phyloP scores from a whole-genome alignment of 2,113 vertebrate genomes.

The Rhabdomys dilectus region DNA sequence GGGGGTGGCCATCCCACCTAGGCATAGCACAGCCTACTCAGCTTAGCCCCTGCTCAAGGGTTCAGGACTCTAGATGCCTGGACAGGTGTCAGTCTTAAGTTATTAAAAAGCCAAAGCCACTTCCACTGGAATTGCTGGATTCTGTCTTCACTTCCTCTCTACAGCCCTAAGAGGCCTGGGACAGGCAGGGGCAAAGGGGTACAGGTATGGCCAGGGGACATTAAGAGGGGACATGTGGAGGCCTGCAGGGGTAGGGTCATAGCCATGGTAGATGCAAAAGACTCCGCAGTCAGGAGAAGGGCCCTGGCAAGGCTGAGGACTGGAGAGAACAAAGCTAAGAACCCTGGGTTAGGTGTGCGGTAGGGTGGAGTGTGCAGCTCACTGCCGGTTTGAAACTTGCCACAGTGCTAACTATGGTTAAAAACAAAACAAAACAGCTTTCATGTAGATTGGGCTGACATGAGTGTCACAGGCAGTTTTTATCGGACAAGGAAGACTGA shows the following conservation, averaged over 20 bases:
- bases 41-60: neutral
- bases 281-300: neutral
- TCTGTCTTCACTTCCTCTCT: neutral
- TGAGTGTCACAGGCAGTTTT: neutral
- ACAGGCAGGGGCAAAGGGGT: neutral
- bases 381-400: neutral
- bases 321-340: neutral
- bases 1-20: neutral
- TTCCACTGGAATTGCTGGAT: neutral
- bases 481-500: neutral
- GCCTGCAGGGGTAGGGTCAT: neutral
- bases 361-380: neutral
- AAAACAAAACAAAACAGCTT: neutral
- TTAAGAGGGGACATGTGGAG: neutral
- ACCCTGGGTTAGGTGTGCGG: accelerated
- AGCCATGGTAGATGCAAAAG: neutral
- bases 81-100: conserved; percentile 68
- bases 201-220: neutral
- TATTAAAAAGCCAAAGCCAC: conserved; percentile 70
- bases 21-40: neutral
- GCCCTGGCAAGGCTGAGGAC: neutral
- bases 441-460: neutral
- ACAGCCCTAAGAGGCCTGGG: neutral
- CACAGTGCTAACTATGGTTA: neutral
- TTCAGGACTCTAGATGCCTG: neutral